Base-by-base conservation (phyloP, 1,140 invertebrate genomes). In the Musca vetustissima region DNA sequence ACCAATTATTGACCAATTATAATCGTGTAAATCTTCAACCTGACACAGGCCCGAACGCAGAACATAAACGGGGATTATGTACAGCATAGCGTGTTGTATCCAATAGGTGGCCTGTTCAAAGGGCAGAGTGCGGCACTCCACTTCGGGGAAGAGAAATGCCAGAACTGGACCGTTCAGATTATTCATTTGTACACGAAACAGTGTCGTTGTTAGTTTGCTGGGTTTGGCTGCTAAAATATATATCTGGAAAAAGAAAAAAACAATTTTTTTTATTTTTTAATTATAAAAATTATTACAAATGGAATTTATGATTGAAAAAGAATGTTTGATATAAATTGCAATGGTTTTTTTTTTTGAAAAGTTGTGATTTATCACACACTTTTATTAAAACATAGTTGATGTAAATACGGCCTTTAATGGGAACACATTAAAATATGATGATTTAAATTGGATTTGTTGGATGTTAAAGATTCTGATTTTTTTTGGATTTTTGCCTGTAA, bases 51-150 rank as follows among this genome's bases (percentile, higher is more conserved):
- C 94, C 95, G 76, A 93, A 78, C 89, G 87, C 69, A 97, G 84
- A 55, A 97, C 87, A 84, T 96, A 97, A 84, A 94, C 92, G 67
- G 96, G 95, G 83, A 96, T 93, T 43, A 97, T 88, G 80, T 96
- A 87, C 89, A 98, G 96, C 85, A 96, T 89, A 55, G 91, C 88
- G 85, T 97, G 95, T 82, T 97, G 95, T 80, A 97, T 90, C 88
- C 93, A 98, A 83, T 97, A 98, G 25, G 95, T 88, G 67, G 92
- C 90, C 74, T 91, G 91, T 85, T 98, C 95, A 82, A 94, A 92
- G 69, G 93, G 90, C 86, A 96, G 93, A 78, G 91, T 87, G 80
- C 95, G 87, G 48, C 94, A 95, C 78, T 97, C 95, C 70, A 94
- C 91, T 83, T 97, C 94, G 67, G 95, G 95, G 84, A 97, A 97